Evolutionary conservation across 2,797 vertebrate genomes (phyloP), one percentile per base, ranked within the genome.

Genomic region (Synanceia verrucosa): DNA sequence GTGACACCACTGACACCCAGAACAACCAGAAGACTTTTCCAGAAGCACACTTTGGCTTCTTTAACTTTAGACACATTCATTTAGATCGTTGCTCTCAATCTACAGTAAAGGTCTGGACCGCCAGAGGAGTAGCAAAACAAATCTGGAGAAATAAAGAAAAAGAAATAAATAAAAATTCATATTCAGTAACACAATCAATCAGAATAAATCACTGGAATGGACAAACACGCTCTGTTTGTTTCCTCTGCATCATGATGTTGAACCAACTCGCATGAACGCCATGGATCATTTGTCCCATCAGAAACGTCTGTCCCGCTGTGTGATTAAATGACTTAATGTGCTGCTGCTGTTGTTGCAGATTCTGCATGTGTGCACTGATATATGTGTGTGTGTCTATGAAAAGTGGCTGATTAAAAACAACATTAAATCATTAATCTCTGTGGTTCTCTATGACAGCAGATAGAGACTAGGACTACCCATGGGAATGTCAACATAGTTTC

Each of bases 211-310:
- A 53, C 39, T 53, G 6, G 9, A 59, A 23, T 21, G 37, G 9
- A 34, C 31, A 26, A 16, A 70, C 3, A 23, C 2, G 4, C 2
- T 39, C n/a, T 6, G 41, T 69, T 57, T 70, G 53, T 36, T 64
- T 69, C 48, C 41, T 41, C 48, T 63, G 23, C 29, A 28, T 36
- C 14, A 34, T 41, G 9, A 50, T 48, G 33, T 53, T 9, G 29
- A 62, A 61, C 55, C 26, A 61, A 26, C 31, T 68, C 3, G 0
- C 8, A 39, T 62, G 7, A 65, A 71, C 31, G 47, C 23, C 57
- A 43, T 36, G 57, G 47, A 63, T 74, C 70, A 75, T 80, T 65
- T 71, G 43, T 73, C 39, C 9, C 63, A 73, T 2, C 56, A 73
- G 73, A 64, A 67, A 52, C 9, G n/a, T 36, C 57, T 52, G 33